Base-by-base conservation (phyloP, 2,888 invertebrate species). In the Diplazon laetatorius region DNA sequence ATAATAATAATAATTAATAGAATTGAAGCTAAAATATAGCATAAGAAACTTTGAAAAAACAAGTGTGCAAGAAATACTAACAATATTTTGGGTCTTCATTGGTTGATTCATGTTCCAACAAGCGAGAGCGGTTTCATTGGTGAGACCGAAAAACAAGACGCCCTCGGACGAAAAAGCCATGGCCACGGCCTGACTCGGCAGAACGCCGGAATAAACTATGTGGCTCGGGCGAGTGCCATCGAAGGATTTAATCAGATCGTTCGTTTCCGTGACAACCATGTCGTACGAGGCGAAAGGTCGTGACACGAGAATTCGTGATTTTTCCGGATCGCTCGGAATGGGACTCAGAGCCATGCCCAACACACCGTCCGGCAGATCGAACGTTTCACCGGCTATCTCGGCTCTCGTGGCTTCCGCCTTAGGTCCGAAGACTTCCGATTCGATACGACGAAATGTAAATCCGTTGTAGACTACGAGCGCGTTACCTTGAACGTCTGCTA, bases 291-390 rank as follows among this genome's bases (percentile, higher is more conserved):
- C 84, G 22, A 87, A 68, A 1, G 89, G 82, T 30, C 84, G 81
- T 57, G 84, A 86, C 44, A 82, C 69, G 4, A 89, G 77, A 0
- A 48, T 60, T 22, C 80, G 74, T 4, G 82, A 52, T 44, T 75
- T 52, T 2, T 30, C n/a, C n/a, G n/a, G 30, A 2, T 30, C 30
- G 4, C 4, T 30, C 6, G 30, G 2, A 1, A 57, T 35, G 0
- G 94, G 93, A 0, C 94, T 93, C 8, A 95, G 83, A 0, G 94
- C 93, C 92, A 95, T 92, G 0, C 94, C 95, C 0, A 95, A 87
- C 0, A 95, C 86, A 0, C 95, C 95, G 82, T 95, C 95, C 93
- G 94, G 93, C 48, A 95, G 87, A 63, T 94, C 93, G 84, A 95
- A 95, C 57, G 91, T 91, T 82, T 94, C 93, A 2, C 93, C 94